Base-by-base conservation (phyloP, 2,888 invertebrate genomes). In the Nymphalis urticae region DNA sequence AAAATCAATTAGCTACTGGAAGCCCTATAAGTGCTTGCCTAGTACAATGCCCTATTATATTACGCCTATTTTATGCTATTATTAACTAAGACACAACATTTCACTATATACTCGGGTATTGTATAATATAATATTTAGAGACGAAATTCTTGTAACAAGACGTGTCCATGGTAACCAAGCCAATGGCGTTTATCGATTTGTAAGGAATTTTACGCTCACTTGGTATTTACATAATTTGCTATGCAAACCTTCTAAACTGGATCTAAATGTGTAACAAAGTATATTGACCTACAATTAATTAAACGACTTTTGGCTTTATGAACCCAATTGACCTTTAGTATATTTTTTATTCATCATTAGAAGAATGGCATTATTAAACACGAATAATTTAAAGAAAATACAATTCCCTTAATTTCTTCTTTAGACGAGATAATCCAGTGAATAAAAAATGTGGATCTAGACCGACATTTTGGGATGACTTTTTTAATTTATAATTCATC, bases 181-280 rank as follows among this genome's bases (percentile, higher is more conserved):
- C 59, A 71, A 79, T 75, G 75, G 75, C 75, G 76, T 75, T 76
- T 76, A 76, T 77, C 75, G 76, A 75, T 75, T 74, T 71, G 71
- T 51, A 63, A 72, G 71, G 70, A 68, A 73, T 76, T 78, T 77
- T 70, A 76, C 78, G 75, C 71, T 77, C 73, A 75, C 75, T 75
- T 72, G 69, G 66, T 76, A 82, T 82, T 84, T 77, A 79, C 80
- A 83, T 84, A 84, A 83, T 81, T 77, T 75, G 73, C 72, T 75
- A 82, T 74, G 71, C 73, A 74, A 82, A 75, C 78, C 75, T 78
- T 77, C 75, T 77, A 78, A 85, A 85, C 85, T 84, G 77, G 81
- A 81, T 83, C 76, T 75, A 64, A 79, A 81, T 78, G 74, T 81
- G 76, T 83, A 78, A 77, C 77, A 75, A 79, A 84, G 85, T 80